Conservation (phyloP, 2,888 invertebrate species). For the Heteromurus nitidus region DNA sequence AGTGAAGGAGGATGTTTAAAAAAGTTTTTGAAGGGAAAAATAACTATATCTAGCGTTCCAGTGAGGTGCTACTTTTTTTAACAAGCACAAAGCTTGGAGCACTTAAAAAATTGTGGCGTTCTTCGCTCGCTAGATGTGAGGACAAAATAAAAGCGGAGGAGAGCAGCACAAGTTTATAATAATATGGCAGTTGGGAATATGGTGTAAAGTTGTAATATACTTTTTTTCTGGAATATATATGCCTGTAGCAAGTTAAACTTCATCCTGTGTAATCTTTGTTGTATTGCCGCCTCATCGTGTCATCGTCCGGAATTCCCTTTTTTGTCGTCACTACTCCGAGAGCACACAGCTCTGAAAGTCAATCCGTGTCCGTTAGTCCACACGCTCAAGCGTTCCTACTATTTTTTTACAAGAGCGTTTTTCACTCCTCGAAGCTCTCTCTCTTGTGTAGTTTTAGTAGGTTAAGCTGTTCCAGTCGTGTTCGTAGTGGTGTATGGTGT, state of each 20-base stretch:
- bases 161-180: no score
- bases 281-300: slow-evolving; percentile 21
- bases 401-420: no score
- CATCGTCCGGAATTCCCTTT: slow-evolving; percentile 44
- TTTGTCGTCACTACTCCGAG: not conserved
- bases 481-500: no score
- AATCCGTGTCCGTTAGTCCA: slow-evolving; percentile 38
- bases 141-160: not conserved
- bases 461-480: no score
- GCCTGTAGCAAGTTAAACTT: not conserved
- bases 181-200: no score
- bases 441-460: no score
- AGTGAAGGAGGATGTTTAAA: slow-evolving; percentile 25
- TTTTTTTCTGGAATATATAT: no score
- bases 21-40: not conserved
- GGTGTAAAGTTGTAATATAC: no score
- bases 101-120: not conserved
- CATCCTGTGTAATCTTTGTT: slow-evolving; percentile 24
- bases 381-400: no score
- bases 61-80: no score
- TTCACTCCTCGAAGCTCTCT: no score
- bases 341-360: slow-evolving; percentile 35
- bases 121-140: not conserved
- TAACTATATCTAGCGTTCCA: no score
- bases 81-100: not conserved